A percentile compares a stretch with the other conserved stretches of the same genome.
Evolutionary conservation across 2,113 vertebrate species (phyloP).

Genomic region (Eptesicus fuscus): DNA sequence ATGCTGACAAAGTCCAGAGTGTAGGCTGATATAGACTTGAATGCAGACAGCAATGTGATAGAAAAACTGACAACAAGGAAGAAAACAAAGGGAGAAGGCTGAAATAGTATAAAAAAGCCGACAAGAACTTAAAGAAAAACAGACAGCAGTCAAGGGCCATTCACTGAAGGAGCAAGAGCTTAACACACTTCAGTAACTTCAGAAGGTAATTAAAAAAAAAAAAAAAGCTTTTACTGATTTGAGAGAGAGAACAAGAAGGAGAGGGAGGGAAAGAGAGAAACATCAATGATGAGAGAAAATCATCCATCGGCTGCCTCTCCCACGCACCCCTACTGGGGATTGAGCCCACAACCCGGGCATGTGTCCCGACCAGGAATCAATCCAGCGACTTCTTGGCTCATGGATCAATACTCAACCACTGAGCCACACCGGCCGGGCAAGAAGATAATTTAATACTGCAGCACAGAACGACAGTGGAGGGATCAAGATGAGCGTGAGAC

Average conservation of each 20-base stretch:
- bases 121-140: constrained; percentile 63
- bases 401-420: too few species aligned
- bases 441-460: background rate
- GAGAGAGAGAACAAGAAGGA: too few species aligned
- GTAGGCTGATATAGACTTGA: constrained; percentile 57
- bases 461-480: background rate
- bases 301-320: too few species aligned
- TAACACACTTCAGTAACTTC: background rate
- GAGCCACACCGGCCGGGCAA: too few species aligned
- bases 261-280: too few species aligned
- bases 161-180: constrained; percentile 17
- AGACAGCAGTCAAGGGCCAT: constrained; percentile 34
- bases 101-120: constrained; percentile 52
- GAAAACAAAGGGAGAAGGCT: constrained; percentile 58
- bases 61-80: constrained; percentile 58
- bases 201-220: background rate
- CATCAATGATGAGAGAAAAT: too few species aligned
- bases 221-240: too few species aligned
- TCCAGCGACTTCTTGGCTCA: too few species aligned
- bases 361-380: too few species aligned
- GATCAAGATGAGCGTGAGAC: background rate
- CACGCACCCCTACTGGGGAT: too few species aligned
- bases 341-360: too few species aligned
- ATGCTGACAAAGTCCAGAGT: constrained; percentile 60
- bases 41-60: constrained; percentile 67